Conservation (phyloP, 2,113 vertebrate genomes). For the Cnemophilus loriae region DNA sequence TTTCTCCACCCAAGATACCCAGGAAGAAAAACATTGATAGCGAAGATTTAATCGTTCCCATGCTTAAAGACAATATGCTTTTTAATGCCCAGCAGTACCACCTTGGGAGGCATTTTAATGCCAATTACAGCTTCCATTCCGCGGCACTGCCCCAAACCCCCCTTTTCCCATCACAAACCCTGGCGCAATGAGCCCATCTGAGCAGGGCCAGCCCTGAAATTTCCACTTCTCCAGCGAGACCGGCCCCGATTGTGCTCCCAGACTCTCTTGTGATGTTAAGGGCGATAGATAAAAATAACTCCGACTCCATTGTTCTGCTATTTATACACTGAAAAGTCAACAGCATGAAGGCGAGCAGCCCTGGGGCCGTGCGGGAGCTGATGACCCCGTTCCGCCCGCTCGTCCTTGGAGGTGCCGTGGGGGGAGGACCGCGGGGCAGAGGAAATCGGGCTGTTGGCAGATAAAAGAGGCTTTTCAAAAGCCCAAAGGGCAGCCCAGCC, state of each 20-base stretch:
- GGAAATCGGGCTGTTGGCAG: neutral
- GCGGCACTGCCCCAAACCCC: neutral
- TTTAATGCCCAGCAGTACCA: neutral
- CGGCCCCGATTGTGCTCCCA: neutral
- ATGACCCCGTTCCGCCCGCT: neutral
- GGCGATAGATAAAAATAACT: conserved; percentile 35
- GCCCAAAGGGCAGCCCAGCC: neutral
- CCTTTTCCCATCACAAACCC: neutral
- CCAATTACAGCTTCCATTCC: neutral
- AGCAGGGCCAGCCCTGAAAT: neutral
- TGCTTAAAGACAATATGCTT: neutral
- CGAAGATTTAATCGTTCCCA: neutral
- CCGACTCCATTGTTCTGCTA: neutral
- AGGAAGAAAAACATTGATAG: neutral
- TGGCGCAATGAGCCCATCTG: neutral
- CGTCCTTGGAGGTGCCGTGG: neutral
- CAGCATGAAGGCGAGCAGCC: neutral
- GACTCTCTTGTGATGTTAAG: neutral
- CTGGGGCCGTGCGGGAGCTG: neutral
- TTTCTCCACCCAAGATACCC: neutral
- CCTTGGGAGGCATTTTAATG: neutral
- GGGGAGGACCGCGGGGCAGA: neutral
- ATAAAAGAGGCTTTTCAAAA: conserved; percentile 16
- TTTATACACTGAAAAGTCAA: conserved; percentile 25
- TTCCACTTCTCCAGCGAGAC: neutral